Base-by-base conservation (phyloP, 1,140 invertebrate species). In the Cylas formicarius region DNA sequence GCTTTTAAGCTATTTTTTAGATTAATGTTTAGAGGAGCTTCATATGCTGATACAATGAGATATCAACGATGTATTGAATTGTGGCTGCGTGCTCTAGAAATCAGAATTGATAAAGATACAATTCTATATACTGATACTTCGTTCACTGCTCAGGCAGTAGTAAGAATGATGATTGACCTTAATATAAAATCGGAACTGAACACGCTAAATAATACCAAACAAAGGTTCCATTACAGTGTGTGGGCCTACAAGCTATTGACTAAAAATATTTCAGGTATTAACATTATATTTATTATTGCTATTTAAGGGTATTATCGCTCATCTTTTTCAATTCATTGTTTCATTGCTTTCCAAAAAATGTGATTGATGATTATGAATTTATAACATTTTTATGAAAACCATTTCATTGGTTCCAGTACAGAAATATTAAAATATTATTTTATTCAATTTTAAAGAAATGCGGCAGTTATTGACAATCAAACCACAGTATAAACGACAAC, bases 61-160 rank as follows among this genome's bases (percentile, higher is more conserved):
- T 86, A 88, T 67, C 84, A 90, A 59, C 72, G 82, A 36, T 91
- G 88, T 63, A 85, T 91, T 44, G 82, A 89, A 67, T 68, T 92
- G 11, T 92, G 88, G 88, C 70, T 73, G 44, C 78, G 86, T 65
- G 82, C 84, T 19, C 68, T 92, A 11, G 77, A 88, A 63, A 77
- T 87, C 36, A 72, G 85, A 50, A 80, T 90, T 4, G 74, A 78
- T 53, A 88, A 82, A 66, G 64, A 66, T 44, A 81, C 80, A 13
- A 76, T 86, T 48, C 60, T 79, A 18, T 72, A 73, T 52, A 65
- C 73, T 6, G 86, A 91, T 69, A 84, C 86, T 10, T 86, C 86
- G 61, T 84, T 84, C 58, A 83, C 85, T 38, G 81, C 83, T 47
- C 85, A 90, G 72, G 81, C 85, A 38, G 59, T 87, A 19, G 80